These are phyloP conservation scores for Lepidurus apus DNA, from an alignment of 1,140 invertebrate species.

Conservation along the genomic window DNA sequence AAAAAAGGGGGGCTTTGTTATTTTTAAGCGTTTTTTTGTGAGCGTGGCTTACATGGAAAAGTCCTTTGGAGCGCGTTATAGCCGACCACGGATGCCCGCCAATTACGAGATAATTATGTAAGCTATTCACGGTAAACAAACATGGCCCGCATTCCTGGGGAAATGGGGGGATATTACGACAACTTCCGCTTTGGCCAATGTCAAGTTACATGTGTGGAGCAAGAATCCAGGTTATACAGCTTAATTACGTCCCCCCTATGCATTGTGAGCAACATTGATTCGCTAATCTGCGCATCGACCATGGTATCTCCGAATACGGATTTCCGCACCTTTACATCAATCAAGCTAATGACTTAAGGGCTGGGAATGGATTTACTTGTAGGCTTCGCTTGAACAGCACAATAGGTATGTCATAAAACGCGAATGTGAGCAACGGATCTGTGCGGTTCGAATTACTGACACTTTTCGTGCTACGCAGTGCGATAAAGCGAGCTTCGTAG, in stretches of 20 bases:
- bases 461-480: not conserved
- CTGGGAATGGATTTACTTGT: not conserved
- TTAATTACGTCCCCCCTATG: not conserved
- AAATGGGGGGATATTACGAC: not conserved
- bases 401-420: not conserved
- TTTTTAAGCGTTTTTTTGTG: not conserved
- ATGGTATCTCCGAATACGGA: not conserved
- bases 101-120: conserved; percentile 20
- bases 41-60: not conserved
- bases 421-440: not conserved
- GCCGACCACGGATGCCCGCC: conserved; percentile 1
- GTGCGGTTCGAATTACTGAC: not conserved
- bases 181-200: not conserved
- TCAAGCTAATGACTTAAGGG: not conserved
- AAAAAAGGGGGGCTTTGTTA: not conserved
- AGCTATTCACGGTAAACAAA: conserved; percentile 13
- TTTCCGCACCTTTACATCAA: not conserved
- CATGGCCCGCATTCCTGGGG: not conserved
- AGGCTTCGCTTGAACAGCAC: not conserved
- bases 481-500: not conserved
- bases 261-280: not conserved
- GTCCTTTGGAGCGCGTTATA: conserved; percentile 13
- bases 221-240: not conserved
- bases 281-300: not conserved
- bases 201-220: not conserved